A percentile compares a stretch with the other conserved stretches of the same genome.
These are phyloP conservation scores for Adelphocoris suturalis DNA, from an alignment of 2,888 invertebrate genomes.

Conservation along the genomic window DNA sequence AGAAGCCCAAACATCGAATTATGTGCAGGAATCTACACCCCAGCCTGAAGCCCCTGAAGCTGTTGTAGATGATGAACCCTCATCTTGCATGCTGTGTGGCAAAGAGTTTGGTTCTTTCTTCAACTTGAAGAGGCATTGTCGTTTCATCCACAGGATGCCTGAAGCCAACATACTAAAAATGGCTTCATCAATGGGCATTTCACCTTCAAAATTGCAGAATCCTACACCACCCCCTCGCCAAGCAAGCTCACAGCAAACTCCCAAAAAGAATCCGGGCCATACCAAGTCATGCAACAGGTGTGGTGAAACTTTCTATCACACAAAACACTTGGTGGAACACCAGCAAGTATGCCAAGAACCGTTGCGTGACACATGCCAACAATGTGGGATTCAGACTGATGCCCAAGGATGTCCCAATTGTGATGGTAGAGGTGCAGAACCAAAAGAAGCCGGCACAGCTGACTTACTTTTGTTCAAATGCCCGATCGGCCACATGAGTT, in stretches of 20 bases:
- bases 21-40: neutral
- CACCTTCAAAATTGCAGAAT: neutral
- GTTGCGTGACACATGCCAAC: neutral
- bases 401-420: conserved; percentile 55
- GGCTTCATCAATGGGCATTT: conserved; percentile 4
- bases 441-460: neutral
- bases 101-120: conserved; percentile 38
- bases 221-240: neutral
- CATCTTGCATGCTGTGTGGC: conserved; percentile 52
- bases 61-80: conserved; percentile 4
- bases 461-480: conserved; percentile 68
- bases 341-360: conserved; percentile 30
- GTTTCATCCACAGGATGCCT: conserved; percentile 48
- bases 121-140: conserved; percentile 54
- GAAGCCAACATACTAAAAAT: conserved; percentile 54
- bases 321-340: conserved; percentile 43
- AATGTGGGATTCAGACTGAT: conserved; percentile 33
- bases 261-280: too few species aligned
- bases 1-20: neutral
- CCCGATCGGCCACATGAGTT: conserved; percentile 73
- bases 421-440: neutral
- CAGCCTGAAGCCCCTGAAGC: conserved; percentile 2
- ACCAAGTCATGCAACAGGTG: conserved; percentile 38
- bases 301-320: conserved; percentile 33
- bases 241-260: neutral